Conservation (phyloP, 2,797 vertebrate genomes). For the Hylomyscus alleni region DNA sequence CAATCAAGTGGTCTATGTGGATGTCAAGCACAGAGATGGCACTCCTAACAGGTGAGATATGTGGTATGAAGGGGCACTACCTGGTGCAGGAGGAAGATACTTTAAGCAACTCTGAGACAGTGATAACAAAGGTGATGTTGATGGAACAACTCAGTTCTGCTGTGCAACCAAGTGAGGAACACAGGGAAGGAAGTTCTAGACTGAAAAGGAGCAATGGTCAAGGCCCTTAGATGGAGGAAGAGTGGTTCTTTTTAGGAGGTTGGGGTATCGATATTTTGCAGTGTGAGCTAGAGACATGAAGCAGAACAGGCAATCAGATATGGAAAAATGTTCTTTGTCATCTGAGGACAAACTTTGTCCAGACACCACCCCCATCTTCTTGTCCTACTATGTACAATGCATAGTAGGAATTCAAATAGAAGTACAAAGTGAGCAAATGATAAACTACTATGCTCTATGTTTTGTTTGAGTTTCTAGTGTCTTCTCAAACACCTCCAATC, state of each 20-base stretch:
- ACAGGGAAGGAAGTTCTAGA: not conserved
- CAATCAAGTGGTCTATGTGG: rapidly evolving
- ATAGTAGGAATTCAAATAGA: not conserved
- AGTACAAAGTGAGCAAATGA: not conserved
- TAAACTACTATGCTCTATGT: not conserved
- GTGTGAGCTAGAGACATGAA: not conserved
- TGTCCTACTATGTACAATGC: too few species aligned
- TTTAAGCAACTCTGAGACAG: not conserved
- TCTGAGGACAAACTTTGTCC: not conserved
- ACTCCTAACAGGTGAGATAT: too few species aligned
- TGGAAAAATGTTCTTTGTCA: not conserved
- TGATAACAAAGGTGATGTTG: not conserved
- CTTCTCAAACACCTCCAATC: not conserved
- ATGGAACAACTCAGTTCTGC: not conserved
- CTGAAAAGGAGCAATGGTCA: not conserved
- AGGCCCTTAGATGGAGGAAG: not conserved
- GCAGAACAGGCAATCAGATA: not conserved
- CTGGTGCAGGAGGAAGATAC: not conserved
- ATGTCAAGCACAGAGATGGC: not conserved
- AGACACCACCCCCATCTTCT: rapidly evolving
- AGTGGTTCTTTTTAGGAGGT: not conserved
- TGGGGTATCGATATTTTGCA: not conserved
- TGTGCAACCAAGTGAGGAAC: not conserved
- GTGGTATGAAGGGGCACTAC: not conserved
- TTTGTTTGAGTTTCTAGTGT: not conserved